A percentile compares a stretch with the other conserved stretches of the same genome.
phyloP scores from a whole-genome alignment of 2,888 invertebrate genomes.

The Isoperla grammatica region DNA sequence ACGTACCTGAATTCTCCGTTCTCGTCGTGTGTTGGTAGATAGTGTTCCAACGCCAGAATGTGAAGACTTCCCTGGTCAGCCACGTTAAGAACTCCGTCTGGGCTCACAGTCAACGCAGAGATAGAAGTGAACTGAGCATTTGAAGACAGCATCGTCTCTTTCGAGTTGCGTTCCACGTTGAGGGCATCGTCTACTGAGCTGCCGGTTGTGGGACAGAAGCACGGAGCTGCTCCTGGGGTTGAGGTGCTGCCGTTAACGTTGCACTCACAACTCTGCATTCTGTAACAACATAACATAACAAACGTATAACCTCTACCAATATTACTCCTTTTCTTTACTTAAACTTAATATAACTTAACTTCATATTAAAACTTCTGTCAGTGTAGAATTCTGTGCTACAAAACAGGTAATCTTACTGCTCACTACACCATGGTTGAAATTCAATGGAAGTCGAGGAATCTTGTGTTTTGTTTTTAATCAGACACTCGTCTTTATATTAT shows the following conservation, averaged over 20 bases:
- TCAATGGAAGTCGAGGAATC: too few species aligned
- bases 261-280: constrained; percentile 45
- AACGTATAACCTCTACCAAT: constrained; percentile 30
- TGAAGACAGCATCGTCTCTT: constrained; percentile 77
- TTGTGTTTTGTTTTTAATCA: too few species aligned
- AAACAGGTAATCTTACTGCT: too few species aligned
- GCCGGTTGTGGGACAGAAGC: constrained; percentile 51
- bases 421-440: too few species aligned
- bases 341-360: too few species aligned
- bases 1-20: constrained; percentile 66
- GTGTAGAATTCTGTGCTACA: too few species aligned
- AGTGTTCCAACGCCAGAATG: constrained; percentile 79
- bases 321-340: neutral
- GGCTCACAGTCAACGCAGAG: constrained; percentile 87
- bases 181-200: constrained; percentile 36
- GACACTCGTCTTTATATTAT: too few species aligned
- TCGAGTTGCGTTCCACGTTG: constrained; percentile 49
- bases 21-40: constrained; percentile 79
- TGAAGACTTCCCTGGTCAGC: constrained; percentile 89
- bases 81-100: constrained; percentile 92
- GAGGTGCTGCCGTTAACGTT: constrained; percentile 40
- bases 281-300: constrained; percentile 42
- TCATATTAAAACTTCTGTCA: neutral
- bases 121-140: constrained; percentile 86
- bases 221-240: constrained; percentile 10